A percentile compares a stretch with the other conserved stretches of the same genome.
Evolutionary conservation across 2,888 invertebrate species (phyloP).

Genomic region (Dolomedes plantarius): DNA sequence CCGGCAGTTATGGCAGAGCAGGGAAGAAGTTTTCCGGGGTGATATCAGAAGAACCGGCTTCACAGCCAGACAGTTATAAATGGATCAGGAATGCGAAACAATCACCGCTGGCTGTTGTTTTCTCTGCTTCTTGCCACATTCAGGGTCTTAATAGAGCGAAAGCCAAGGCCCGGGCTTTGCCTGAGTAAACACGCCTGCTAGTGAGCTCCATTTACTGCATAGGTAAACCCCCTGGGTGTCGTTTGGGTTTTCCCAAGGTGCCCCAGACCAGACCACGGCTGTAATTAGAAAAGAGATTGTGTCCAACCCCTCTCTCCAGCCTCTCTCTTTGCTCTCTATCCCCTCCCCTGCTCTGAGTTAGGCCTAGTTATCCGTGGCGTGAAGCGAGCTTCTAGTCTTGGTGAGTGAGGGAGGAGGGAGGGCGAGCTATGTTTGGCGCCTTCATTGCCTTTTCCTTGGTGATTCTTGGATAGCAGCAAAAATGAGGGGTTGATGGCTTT

Average conservation of each 20-base stretch:
- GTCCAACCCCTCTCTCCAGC: slow-evolving; percentile 50
- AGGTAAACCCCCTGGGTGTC: slow-evolving; percentile 68
- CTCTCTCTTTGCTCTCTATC: neutral
- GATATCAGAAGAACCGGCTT: slow-evolving; percentile 38
- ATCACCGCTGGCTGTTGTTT: slow-evolving; percentile 31
- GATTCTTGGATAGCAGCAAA: slow-evolving; percentile 1
- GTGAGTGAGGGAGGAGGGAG: neutral
- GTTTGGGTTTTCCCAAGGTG: slow-evolving; percentile 69
- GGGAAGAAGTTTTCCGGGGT: neutral
- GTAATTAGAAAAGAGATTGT: slow-evolving; percentile 72
- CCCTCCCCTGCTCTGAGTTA: slow-evolving; percentile 37
- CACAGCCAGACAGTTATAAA: slow-evolving; percentile 53
- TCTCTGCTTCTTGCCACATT: slow-evolving; percentile 16
- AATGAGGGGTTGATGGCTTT: slow-evolving; percentile 22
- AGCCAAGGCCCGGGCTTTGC: slow-evolving; percentile 50
- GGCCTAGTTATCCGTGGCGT: slow-evolving; percentile 56
- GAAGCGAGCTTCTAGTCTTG: slow-evolving; percentile 35
- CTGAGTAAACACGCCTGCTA: slow-evolving; percentile 49
- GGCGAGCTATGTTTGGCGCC: slow-evolving; percentile 54
- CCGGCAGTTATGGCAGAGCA: slow-evolving; percentile 42
- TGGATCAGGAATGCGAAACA: slow-evolving; percentile 64
- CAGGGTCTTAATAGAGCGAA: slow-evolving; percentile 44
- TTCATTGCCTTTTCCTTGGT: slow-evolving; percentile 50
- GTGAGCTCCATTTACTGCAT: slow-evolving; percentile 68
- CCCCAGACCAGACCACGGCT: slow-evolving; percentile 61